These are phyloP conservation scores for Spodoptera littoralis DNA, from an alignment of 2,888 invertebrate species.

Conservation along the genomic window DNA sequence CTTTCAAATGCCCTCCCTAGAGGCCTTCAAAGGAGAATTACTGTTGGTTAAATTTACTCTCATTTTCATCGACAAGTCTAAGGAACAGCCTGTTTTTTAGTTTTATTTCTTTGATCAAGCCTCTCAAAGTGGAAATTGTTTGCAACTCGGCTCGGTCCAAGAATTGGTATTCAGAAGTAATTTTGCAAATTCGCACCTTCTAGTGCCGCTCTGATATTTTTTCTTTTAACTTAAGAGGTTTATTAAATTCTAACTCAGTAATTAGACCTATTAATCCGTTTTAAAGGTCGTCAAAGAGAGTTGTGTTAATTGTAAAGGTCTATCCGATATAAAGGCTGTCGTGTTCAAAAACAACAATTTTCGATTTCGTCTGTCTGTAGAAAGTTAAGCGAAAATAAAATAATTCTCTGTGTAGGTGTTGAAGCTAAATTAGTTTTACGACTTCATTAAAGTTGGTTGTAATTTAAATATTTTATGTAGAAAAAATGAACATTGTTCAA, in stretches of 20 bases:
- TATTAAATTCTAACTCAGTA: conserved; percentile 12
- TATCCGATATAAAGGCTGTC: neutral
- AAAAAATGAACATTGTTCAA: conserved; percentile 1
- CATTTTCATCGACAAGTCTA: conserved; percentile 74
- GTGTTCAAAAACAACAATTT: conserved; percentile 4
- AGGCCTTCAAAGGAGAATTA: conserved; percentile 86
- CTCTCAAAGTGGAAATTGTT: conserved; percentile 85
- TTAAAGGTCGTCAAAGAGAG: neutral
- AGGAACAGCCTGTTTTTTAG: conserved; percentile 82
- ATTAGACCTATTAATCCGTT: conserved; percentile 18
- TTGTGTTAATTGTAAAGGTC: too few relatives aligned
- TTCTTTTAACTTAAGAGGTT: conserved; percentile 21
- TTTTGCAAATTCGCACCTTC: conserved; percentile 83
- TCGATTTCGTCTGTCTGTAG: neutral
- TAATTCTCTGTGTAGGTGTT: conserved; percentile 4
- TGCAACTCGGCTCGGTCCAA: conserved; percentile 76
- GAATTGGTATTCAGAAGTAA: conserved; percentile 85
- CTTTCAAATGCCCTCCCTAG: conserved; percentile 74
- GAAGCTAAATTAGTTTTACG: conserved; percentile 26
- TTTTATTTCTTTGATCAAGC: conserved; percentile 87
- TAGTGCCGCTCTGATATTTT: conserved; percentile 41
- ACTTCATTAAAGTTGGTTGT: conserved; percentile 16
- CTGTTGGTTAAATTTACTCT: conserved; percentile 87
- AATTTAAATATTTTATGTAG: conserved; percentile 8
- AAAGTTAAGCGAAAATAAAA: conserved; percentile 2